phyloP scores from a whole-genome alignment of 2,888 invertebrate genomes.

The Slavum lentiscoides region DNA sequence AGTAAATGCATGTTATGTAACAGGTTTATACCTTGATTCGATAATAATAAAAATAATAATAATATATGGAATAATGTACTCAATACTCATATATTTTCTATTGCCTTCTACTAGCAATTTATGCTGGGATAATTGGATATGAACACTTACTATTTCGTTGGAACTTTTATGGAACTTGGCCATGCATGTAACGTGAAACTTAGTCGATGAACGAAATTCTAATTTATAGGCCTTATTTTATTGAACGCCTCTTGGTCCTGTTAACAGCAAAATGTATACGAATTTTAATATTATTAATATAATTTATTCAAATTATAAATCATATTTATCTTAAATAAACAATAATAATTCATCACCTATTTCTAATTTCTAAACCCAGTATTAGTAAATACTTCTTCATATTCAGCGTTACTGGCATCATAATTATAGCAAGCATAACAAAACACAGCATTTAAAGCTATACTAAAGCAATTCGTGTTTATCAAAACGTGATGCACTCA shows the following conservation, averaged over 20 bases:
- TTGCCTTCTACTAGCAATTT: not conserved
- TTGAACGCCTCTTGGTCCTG: not conserved
- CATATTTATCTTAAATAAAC: not conserved
- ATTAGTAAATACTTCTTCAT: not conserved
- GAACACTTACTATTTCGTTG: not conserved
- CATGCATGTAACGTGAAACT: not conserved
- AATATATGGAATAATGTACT: constrained; percentile 7
- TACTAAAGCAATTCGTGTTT: not conserved
- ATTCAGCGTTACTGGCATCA: not conserved
- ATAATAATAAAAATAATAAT: constrained; percentile 3
- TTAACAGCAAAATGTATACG: not conserved
- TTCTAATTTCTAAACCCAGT: constrained; percentile 3
- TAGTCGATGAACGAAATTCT: not conserved
- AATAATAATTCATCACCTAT: not conserved
- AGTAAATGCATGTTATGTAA: too few species aligned
- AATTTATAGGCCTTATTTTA: constrained; percentile 14
- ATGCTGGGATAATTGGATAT: constrained; percentile 10
- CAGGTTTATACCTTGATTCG: constrained; percentile 13
- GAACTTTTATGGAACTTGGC: constrained; percentile 4
- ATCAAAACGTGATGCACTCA: not conserved
- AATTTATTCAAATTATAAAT: not conserved
- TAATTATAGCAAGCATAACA: constrained; percentile 4
- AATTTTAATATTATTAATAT: not conserved
- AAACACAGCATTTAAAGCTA: not conserved
- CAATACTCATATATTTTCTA: constrained; percentile 9